Percentiles rank a stretch among this genome's conserved stretches.
Conservation (phyloP, 2,113 vertebrate species). For the Kryptolebias marmoratus region DNA sequence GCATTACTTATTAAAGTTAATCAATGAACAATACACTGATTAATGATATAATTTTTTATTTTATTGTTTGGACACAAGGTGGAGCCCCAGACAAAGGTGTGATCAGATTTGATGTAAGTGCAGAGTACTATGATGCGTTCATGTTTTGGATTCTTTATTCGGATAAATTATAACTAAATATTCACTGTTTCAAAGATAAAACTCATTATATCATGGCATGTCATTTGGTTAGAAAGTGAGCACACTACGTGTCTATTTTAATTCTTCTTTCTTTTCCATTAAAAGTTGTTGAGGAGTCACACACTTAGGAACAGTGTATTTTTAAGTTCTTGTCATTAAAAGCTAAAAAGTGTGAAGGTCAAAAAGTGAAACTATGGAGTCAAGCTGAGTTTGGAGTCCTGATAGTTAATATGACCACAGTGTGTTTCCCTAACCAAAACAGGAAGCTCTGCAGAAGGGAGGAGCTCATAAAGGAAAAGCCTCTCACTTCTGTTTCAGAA, state of each 20-base stretch:
- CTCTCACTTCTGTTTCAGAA: conserved; percentile 49
- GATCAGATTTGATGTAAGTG: neutral
- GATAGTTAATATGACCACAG: conserved; percentile 43
- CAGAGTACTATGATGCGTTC: neutral
- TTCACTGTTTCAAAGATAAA: neutral
- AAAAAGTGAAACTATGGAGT: conserved; percentile 41
- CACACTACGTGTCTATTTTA: neutral
- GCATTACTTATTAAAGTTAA: no score
- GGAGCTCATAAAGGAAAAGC: conserved; percentile 62
- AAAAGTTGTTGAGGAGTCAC: neutral
- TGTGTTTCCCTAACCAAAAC: conserved; percentile 57
- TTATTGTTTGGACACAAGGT: conserved; percentile 47
- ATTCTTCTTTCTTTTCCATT: neutral
- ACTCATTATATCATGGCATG: neutral
- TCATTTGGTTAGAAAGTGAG: neutral
- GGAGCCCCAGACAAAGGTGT: conserved; percentile 25
- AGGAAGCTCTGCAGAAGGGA: conserved; percentile 69
- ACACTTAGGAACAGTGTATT: neutral
- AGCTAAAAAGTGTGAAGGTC: neutral
- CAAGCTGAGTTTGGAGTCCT: conserved; percentile 11
- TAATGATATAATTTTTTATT: neutral
- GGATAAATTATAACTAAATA: neutral
- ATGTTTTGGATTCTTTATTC: neutral
- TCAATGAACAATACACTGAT: no score
- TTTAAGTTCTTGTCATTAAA: neutral